phyloP scores from a whole-genome alignment of 2,888 invertebrate species.

The Ophioninae sp. region DNA sequence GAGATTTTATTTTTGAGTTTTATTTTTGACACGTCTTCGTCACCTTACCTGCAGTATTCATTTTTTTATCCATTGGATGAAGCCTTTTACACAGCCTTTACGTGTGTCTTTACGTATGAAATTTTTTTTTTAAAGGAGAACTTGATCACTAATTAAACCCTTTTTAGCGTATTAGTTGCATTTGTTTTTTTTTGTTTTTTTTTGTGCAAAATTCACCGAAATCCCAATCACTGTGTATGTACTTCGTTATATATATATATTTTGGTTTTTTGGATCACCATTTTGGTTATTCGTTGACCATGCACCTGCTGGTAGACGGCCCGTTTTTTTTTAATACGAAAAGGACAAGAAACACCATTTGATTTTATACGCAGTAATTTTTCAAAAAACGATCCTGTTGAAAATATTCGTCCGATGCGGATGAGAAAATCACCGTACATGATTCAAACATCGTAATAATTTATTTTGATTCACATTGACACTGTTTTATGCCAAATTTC shows the following conservation, averaged over 20 bases:
- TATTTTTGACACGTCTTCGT: slow-evolving; percentile 48
- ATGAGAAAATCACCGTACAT: too few species aligned
- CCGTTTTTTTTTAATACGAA: slow-evolving; percentile 61
- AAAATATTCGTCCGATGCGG: too few species aligned
- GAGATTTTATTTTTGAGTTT: slow-evolving; percentile 31
- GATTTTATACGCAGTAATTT: too few species aligned
- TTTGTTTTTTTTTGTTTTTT: slow-evolving; percentile 31
- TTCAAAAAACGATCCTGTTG: too few species aligned
- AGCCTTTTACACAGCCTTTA: slow-evolving; percentile 41
- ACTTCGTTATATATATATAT: slow-evolving; percentile 9
- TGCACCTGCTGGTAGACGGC: slow-evolving; percentile 77
- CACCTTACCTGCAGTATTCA: slow-evolving; percentile 51
- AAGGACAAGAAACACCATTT: slow-evolving; percentile 60
- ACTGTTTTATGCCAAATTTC: too few species aligned
- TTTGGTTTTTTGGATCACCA: slow-evolving; percentile 10
- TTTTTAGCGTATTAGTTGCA: slow-evolving; percentile 17
- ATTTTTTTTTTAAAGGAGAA: not conserved
- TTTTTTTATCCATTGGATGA: slow-evolving; percentile 15
- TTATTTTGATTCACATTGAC: too few species aligned
- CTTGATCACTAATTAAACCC: not conserved
- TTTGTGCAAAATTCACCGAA: slow-evolving; percentile 11
- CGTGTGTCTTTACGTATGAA: slow-evolving; percentile 3
- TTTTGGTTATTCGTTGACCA: slow-evolving; percentile 37
- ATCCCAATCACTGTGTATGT: slow-evolving; percentile 37
- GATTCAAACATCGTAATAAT: too few species aligned